Percentiles rank a stretch among this genome's conserved stretches.
These are phyloP conservation scores for Heliconius eleuchia DNA, from an alignment of 1,140 invertebrate species.

Conservation along the genomic window DNA sequence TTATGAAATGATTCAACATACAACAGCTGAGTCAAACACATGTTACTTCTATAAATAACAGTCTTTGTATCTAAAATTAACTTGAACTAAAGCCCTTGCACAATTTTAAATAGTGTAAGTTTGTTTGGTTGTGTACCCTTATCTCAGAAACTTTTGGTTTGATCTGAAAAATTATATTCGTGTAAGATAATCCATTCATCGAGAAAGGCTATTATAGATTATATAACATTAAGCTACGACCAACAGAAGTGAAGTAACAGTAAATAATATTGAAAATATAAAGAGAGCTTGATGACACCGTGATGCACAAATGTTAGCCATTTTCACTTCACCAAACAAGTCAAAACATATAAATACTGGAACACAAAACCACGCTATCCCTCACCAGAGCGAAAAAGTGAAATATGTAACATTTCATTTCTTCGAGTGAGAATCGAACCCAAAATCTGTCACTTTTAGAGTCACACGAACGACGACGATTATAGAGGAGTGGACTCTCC, in stretches of 20 bases:
- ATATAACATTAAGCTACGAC: no score
- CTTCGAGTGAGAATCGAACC: background rate
- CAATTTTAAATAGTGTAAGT: background rate
- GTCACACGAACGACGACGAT: background rate
- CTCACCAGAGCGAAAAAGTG: background rate
- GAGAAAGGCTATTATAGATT: no score
- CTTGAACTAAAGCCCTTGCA: background rate
- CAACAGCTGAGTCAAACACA: slow-evolving; percentile 14
- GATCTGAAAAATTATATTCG: no score
- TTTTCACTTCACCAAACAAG: no score
- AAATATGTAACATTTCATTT: background rate
- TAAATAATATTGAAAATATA: no score
- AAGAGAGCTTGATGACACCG: no score
- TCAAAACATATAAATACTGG: background rate
- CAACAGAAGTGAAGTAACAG: background rate
- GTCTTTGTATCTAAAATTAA: slow-evolving; percentile 8
- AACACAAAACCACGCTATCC: background rate
- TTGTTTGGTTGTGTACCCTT: no score
- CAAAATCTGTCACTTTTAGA: background rate
- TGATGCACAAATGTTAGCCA: no score
- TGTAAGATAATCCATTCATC: no score
- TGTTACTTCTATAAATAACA: slow-evolving; percentile 11
- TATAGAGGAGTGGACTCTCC: no score
- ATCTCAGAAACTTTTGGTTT: background rate
- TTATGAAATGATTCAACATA: background rate